phyloP scores from a whole-genome alignment of 1,140 invertebrate species.

The Matsumurasca onukii region DNA sequence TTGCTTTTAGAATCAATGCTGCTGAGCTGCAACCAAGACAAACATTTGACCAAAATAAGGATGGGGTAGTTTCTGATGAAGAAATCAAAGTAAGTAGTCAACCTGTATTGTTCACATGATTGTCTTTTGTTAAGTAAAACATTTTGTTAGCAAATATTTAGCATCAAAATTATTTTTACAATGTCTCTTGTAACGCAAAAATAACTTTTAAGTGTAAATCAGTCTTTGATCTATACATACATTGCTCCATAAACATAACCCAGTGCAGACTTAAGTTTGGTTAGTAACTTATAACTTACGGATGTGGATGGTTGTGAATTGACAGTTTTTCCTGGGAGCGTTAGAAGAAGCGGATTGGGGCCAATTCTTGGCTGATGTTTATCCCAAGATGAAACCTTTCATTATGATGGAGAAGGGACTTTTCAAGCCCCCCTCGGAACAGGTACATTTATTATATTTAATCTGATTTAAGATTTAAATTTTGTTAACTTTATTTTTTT shows the following conservation, averaged over 20 bases:
- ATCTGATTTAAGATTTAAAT: background rate
- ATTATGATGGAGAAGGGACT: constrained; percentile 69
- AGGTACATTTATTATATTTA: background rate
- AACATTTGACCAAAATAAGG: constrained; percentile 84
- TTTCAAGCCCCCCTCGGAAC: constrained; percentile 36
- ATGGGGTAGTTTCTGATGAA: constrained; percentile 84
- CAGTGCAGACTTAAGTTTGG: too few relatives aligned
- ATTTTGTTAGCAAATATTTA: too few relatives aligned
- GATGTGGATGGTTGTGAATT: background rate
- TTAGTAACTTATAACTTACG: background rate
- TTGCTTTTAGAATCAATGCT: constrained; percentile 62
- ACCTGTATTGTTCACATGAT: background rate
- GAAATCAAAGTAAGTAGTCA: constrained; percentile 75
- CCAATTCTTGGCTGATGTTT: constrained; percentile 67
- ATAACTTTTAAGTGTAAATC: too few relatives aligned
- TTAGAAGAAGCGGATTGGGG: constrained; percentile 68
- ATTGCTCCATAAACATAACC: too few relatives aligned
- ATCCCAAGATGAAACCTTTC: constrained; percentile 77
- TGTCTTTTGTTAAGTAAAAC: too few relatives aligned
- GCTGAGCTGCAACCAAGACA: constrained; percentile 75
- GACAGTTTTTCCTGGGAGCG: constrained; percentile 70
- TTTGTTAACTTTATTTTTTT: too few relatives aligned
- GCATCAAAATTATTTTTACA: too few relatives aligned
- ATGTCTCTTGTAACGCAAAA: too few relatives aligned
- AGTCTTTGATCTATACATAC: too few relatives aligned